Percentiles rank a stretch among this genome's conserved stretches.
Conservation (phyloP, 2,888 invertebrate species). For the Drosophila histrio region DNA sequence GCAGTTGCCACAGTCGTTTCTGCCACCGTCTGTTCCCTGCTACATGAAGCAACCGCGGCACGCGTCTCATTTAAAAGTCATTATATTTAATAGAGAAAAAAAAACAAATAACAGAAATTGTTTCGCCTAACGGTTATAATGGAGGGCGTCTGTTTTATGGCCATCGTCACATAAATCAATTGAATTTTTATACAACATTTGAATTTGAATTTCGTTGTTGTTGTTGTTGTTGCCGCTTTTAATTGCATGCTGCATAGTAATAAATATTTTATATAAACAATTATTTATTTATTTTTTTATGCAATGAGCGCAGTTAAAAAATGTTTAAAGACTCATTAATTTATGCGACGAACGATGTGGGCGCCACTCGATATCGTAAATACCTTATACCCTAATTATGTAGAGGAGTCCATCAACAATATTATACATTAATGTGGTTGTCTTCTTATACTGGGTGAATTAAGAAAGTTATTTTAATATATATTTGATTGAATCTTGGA, state of each 20-base stretch:
- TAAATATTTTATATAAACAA: slow-evolving; percentile 51
- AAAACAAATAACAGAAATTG: slow-evolving; percentile 35
- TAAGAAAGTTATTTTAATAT: too few relatives aligned
- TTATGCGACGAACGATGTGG: slow-evolving; percentile 27
- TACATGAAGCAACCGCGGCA: slow-evolving; percentile 48
- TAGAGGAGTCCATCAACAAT: neutral
- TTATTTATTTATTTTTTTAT: slow-evolving; percentile 35
- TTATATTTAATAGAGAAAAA: slow-evolving; percentile 62
- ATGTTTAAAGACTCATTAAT: slow-evolving; percentile 37
- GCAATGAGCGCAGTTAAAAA: slow-evolving; percentile 26
- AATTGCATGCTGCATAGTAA: slow-evolving; percentile 64
- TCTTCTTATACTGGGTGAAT: too few relatives aligned
- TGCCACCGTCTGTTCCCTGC: neutral
- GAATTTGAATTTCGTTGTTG: slow-evolving; percentile 37
- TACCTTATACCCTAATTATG: slow-evolving; percentile 1
- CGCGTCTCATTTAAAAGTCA: slow-evolving; percentile 78
- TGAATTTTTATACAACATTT: slow-evolving; percentile 57
- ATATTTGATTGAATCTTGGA: too few relatives aligned
- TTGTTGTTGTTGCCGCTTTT: slow-evolving; percentile 36
- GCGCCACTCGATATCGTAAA: slow-evolving; percentile 1
- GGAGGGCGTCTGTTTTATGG: slow-evolving; percentile 51
- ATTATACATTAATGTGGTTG: too few relatives aligned
- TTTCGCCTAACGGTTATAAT: slow-evolving; percentile 52
- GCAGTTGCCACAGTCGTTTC: neutral
- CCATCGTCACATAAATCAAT: slow-evolving; percentile 72